Base-by-base conservation (phyloP, 2,113 vertebrate genomes). In the Psittacula cyanocephala region DNA sequence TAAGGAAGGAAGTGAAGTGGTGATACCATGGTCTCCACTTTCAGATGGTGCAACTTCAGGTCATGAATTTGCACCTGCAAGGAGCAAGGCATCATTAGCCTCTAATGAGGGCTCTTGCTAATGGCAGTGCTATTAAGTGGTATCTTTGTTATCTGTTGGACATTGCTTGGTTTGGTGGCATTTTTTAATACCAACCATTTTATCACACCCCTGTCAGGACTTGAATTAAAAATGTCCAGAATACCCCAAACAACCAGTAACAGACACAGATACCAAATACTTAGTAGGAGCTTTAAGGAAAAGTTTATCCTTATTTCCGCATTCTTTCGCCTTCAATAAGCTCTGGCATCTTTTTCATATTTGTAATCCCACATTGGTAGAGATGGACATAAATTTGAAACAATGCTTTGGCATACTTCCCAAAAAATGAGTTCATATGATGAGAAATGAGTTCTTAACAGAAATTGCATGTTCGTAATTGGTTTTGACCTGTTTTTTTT, bases 361-460 rank as follows among this genome's bases (percentile, higher is more conserved):
- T 96, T 95, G 72, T 85, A 84, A 88, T 71, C 72, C 82, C 43
- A 24, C 12, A 2, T 37, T 76, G 50, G 65, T 88, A 84, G 69
- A 90, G 62, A 62, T 47, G 44, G 31, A 94, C 60, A 52, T 79
- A 85, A 92, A 94, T 76, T 91, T 17, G 5, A 93, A 96, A 96
- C 80, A 93, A 97, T 75, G 75, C 83, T 84, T 88, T 94, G 92
- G 92, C 92, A 0, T 39, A 18, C 41, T 60, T 92, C 95, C 88
- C 65, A 72, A 96, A 86, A 87, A 84, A 92, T 81, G 64, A 94
- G 72, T 75, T 95, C 88, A 91, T 96, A 49, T 5, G 0, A 25
- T 81, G 62, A 89, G 83, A 88, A 93, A 95, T 79, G 52, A 77
- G 53, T 84, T 94, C 91, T 76, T 97, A 96, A 95, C 64, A 96